Percentiles rank a stretch among this genome's conserved stretches.
Conservation (phyloP, 2,113 vertebrate genomes). For the Opisthocomus hoazin region DNA sequence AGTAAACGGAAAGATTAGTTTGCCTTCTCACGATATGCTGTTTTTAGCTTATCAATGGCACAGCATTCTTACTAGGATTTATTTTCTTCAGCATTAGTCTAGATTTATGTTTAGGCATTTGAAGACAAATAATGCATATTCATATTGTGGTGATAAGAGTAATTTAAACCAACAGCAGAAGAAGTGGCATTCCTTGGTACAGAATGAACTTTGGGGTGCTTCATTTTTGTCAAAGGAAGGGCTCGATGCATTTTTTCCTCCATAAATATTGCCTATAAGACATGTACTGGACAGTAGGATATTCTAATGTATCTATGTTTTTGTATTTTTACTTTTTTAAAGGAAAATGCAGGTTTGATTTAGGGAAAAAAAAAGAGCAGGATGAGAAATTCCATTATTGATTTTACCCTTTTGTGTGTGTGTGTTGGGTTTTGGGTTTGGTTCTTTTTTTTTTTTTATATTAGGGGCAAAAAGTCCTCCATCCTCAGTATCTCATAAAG, state of each 20-base stretch:
- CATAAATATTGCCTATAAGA: slow-evolving; percentile 40
- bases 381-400: not conserved
- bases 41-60: not conserved
- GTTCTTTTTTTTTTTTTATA: not conserved
- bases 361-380: not conserved
- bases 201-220: slow-evolving; percentile 24
- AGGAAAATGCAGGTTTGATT: slow-evolving; percentile 11
- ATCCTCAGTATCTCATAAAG: not conserved
- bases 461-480: not conserved
- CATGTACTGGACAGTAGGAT: slow-evolving; percentile 40
- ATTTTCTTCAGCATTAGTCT: slow-evolving; percentile 22
- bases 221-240: slow-evolving; percentile 2
- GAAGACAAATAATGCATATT: not conserved
- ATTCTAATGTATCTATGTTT: slow-evolving; percentile 35
- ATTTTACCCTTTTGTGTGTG: not conserved
- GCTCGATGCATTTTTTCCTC: slow-evolving; percentile 9
- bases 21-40: slow-evolving; percentile 30
- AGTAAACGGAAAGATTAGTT: slow-evolving; percentile 18
- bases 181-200: not conserved
- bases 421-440: not conserved
- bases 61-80: slow-evolving; percentile 7
- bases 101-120: slow-evolving; percentile 24
- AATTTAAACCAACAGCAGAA: not conserved
- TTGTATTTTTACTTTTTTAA: slow-evolving; percentile 44
- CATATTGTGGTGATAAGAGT: not conserved